Evolutionary conservation across 2,888 invertebrate genomes (phyloP), one percentile per base, ranked within the genome.

Genomic region (Clanis bilineata): DNA sequence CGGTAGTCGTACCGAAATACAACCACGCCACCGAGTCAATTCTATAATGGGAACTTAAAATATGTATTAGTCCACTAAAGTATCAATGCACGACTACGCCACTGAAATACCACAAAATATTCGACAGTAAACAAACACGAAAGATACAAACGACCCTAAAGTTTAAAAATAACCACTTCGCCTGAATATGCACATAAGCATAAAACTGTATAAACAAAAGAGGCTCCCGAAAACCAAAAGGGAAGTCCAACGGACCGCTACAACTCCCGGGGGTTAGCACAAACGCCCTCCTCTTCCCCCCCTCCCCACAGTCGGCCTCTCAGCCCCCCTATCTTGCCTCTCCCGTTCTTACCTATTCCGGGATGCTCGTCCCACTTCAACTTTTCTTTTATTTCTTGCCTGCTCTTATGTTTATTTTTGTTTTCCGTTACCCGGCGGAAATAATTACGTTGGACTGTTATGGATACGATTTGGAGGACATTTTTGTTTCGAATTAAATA

Each of bases 341-440:
- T 74, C 72, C 70, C 66, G 71, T 69, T 76, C 79, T 76, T 77
- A 75, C 79, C 76, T 78, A 76, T 71, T 76, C 82, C 81, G 78
- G 82, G 83, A 73, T 86, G 88, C 88, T 89, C 89, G 82, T 88
- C 90, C 89, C 88, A 88, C 90, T 90, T 80, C 79, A 90, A 78
- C 75, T 74, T 88, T 88, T 87, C 90, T 90, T 90, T 91, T 90
- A 90, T 91, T 88, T 88, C 84, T 80, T 77, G 82, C 86, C 84
- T 83, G 83, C 88, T 86, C 88, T 85, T 87, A 79, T 86, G 85
- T 88, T 90, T 90, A 90, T 91, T 91, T 91, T 91, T 91, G 91
- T 91, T 91, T 90, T 89, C 86, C 81, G 88, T 84, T 87, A 88
- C 82, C 85, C 84, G 70, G 84, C 78, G 90, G 86, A 89, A 89